phyloP scores from a whole-genome alignment of 2,113 vertebrate genomes.

The Myxocyprinus asiaticus region DNA sequence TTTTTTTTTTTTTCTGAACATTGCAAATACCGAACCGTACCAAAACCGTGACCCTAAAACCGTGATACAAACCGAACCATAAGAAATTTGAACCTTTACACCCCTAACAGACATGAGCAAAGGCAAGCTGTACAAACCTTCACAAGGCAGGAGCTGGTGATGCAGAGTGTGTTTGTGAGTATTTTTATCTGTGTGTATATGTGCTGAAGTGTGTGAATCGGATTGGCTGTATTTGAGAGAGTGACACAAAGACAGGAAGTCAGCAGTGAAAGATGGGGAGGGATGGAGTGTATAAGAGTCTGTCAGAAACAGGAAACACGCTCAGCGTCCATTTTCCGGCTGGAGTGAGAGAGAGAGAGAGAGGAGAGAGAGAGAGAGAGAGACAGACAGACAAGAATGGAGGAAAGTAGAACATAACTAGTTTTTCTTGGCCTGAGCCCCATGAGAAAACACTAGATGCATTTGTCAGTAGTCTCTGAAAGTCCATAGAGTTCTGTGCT shows the following conservation, averaged over 20 bases:
- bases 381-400: not conserved
- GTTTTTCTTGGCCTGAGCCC: conserved; percentile 40
- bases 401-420: not conserved
- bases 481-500: conserved; percentile 12
- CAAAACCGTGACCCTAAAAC: too few relatives aligned
- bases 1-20: too few relatives aligned
- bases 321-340: conserved; percentile 17
- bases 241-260: conserved; percentile 54
- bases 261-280: conserved; percentile 12
- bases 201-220: not conserved
- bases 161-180: not conserved
- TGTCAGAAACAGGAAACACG: conserved; percentile 47
- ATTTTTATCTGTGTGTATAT: not conserved
- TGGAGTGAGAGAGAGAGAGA: not conserved
- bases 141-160: conserved; percentile 18
- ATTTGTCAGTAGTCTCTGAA: conserved; percentile 34
- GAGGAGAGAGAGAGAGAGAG: not conserved
- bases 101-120: not conserved
- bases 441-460: conserved; percentile 16
- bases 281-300: conserved; percentile 17
- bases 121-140: conserved; percentile 49
- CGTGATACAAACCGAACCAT: too few relatives aligned
- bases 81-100: too few relatives aligned
- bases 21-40: too few relatives aligned
- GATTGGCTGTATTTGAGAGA: not conserved